Percentiles rank a stretch among this genome's conserved stretches.
phyloP scores from a whole-genome alignment of 2,797 vertebrate genomes.

The Tinamus major region DNA sequence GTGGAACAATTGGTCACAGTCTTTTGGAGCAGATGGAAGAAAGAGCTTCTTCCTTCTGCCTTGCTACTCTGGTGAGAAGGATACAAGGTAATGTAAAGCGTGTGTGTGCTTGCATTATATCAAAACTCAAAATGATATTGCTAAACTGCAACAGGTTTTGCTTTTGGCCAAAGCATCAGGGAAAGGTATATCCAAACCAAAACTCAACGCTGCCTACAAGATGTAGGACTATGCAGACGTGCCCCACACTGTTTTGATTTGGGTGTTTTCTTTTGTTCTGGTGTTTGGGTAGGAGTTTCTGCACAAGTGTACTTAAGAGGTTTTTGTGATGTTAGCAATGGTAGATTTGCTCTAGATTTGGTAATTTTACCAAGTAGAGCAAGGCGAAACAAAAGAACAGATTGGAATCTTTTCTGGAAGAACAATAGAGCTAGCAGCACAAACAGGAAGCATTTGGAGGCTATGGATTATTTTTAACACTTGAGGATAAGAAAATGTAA shows the following conservation, averaged over 20 bases:
- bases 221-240: neutral
- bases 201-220: neutral
- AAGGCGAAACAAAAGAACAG: neutral
- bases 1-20: neutral
- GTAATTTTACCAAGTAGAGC: neutral
- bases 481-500: neutral
- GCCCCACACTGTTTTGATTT: slow-evolving; percentile 7
- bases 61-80: neutral
- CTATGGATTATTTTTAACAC: neutral
- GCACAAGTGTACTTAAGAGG: neutral
- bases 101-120: rapidly evolving
- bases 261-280: neutral
- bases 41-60: rapidly evolving
- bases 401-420: neutral
- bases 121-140: neutral
- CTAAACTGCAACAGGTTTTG: neutral
- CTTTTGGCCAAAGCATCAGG: neutral
- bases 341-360: neutral
- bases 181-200: neutral
- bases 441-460: neutral
- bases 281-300: neutral
- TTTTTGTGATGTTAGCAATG: neutral
- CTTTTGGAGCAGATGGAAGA: neutral
- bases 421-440: neutral
- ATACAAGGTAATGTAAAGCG: neutral